Evolutionary conservation across 2,797 vertebrate genomes (phyloP).

Genomic region (Euthynnus affinis): DNA sequence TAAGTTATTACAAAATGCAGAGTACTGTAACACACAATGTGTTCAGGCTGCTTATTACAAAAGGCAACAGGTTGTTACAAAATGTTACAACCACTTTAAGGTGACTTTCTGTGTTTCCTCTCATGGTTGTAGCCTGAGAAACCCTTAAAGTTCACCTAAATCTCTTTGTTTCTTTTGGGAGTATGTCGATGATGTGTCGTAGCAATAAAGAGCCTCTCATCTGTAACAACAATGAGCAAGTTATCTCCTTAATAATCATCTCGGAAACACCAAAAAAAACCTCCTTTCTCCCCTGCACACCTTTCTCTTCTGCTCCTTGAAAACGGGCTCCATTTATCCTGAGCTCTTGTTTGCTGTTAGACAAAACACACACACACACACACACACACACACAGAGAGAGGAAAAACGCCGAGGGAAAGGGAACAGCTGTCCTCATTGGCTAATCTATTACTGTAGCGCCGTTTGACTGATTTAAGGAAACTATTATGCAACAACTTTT

Average conservation of each 20-base stretch:
- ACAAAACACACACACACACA: constrained; percentile 11
- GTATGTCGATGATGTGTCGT: not conserved
- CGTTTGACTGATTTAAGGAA: constrained; percentile 20
- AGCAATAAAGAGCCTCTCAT: not conserved
- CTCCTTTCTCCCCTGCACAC: not conserved
- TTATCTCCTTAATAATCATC: not conserved
- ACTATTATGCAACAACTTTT: constrained; percentile 18
- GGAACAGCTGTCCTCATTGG: constrained; percentile 30
- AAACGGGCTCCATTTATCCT: constrained; percentile 5
- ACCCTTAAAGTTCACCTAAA: constrained; percentile 1
- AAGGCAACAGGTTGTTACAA: no score
- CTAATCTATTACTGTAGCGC: constrained; percentile 42
- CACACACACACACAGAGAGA: no score
- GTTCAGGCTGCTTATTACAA: no score
- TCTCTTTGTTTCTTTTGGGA: constrained; percentile 15
- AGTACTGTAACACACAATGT: no score
- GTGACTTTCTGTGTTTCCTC: no score
- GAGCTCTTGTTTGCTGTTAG: constrained; percentile 53
- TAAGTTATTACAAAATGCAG: no score
- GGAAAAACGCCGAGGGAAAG: constrained; percentile 36
- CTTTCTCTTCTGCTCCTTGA: constrained; percentile 10
- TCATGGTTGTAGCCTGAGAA: not conserved
- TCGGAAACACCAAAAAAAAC: constrained; percentile 4
- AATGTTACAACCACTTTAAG: no score
- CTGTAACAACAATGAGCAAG: not conserved